phyloP scores from a whole-genome alignment of 2,113 vertebrate genomes.

The Amazona vittata region DNA sequence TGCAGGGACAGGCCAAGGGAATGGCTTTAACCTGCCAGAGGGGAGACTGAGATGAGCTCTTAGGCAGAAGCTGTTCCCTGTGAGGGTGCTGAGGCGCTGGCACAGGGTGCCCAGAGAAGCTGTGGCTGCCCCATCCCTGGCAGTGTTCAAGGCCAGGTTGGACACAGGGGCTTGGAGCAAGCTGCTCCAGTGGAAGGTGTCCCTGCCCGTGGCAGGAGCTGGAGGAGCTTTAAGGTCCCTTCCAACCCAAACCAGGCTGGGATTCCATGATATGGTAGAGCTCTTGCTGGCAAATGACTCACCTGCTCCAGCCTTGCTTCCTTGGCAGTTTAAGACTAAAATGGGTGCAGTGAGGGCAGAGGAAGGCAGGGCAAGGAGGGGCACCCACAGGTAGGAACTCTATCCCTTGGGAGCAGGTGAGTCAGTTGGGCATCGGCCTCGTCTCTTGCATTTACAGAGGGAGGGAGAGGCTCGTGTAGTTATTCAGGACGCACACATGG shows the following conservation, averaged over 20 bases:
- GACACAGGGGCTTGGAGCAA: no score
- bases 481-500: accelerated
- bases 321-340: background rate
- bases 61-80: background rate
- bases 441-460: background rate
- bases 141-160: no score
- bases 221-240: accelerated
- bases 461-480: background rate
- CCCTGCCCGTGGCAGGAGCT: accelerated
- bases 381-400: background rate
- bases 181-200: background rate
- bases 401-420: background rate
- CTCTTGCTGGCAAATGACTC: background rate
- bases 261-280: background rate
- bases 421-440: background rate
- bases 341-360: background rate
- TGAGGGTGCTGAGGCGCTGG: no score
- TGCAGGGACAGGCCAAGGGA: background rate
- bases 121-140: no score
- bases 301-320: background rate
- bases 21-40: background rate
- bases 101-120: no score
- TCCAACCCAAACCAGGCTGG: background rate
- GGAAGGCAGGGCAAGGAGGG: background rate
- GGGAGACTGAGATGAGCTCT: background rate